These are phyloP conservation scores for Loriculus beryllinus DNA, from an alignment of 2,797 vertebrate species.

Conservation along the genomic window DNA sequence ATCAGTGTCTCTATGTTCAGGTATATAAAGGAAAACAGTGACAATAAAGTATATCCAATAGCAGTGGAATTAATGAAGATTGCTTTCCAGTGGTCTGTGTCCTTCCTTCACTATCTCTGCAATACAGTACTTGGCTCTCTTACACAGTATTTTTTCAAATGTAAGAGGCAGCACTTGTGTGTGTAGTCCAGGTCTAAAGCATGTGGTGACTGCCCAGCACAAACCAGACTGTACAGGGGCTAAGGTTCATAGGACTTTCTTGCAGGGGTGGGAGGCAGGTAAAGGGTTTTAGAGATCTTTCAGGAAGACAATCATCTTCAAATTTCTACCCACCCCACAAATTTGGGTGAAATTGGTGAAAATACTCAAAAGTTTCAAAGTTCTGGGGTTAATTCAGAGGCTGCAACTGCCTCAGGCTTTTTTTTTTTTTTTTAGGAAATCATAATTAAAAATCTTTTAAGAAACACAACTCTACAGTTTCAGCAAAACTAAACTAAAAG, in stretches of 20 bases:
- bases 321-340: not conserved
- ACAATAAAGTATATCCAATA: not conserved
- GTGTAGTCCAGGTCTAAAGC: not conserved
- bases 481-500: not conserved
- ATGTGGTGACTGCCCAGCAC: not conserved
- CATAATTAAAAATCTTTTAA: not conserved
- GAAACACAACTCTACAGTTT: not conserved
- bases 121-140: not conserved
- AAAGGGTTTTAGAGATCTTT: not conserved
- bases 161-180: not conserved
- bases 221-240: not conserved
- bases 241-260: not conserved
- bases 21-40: not conserved
- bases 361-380: not conserved
- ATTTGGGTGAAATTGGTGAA: not conserved
- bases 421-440: not conserved
- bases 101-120: not conserved
- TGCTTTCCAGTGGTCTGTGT: not conserved
- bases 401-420: not conserved
- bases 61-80: not conserved
- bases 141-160: not conserved
- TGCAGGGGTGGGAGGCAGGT: accelerated
- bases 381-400: not conserved
- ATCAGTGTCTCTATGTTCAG: not conserved
- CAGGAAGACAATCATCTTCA: not conserved